A percentile compares a stretch with the other conserved stretches of the same genome.
Conservation (phyloP, 2,888 invertebrate genomes). For the Dendrolimus houi region DNA sequence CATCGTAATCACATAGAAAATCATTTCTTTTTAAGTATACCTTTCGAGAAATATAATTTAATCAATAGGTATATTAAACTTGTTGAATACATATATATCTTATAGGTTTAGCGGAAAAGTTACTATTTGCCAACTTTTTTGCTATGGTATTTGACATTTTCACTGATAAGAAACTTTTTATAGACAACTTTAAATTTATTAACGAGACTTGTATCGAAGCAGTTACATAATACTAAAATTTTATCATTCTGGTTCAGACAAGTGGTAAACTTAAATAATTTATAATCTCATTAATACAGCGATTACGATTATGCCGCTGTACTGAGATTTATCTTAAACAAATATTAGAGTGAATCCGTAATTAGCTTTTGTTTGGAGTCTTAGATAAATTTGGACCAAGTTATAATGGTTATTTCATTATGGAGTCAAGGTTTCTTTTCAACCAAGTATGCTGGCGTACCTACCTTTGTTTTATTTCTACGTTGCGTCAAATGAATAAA, state of each 20-base stretch:
- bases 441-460: conserved; percentile 8
- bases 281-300: conserved; percentile 27
- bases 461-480: conserved; percentile 19
- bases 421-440: background rate
- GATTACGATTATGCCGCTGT: conserved; percentile 47
- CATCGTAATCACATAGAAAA: no score
- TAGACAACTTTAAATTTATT: conserved; percentile 1
- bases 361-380: conserved; percentile 54
- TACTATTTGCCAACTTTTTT: background rate
- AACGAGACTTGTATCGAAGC: background rate
- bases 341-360: conserved; percentile 61
- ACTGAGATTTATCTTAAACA: conserved; percentile 56
- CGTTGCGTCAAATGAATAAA: conserved; percentile 4
- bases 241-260: conserved; percentile 6
- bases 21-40: no score
- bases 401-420: conserved; percentile 36
- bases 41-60: no score
- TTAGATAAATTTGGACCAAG: conserved; percentile 51
- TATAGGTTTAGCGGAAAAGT: background rate
- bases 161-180: background rate
- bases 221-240: background rate
- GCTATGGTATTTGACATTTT: background rate
- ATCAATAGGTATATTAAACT: no score
- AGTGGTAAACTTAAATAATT: conserved; percentile 15
- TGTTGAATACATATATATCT: no score